Percentiles rank a stretch among this genome's conserved stretches.
Evolutionary conservation across 2,113 vertebrate species (phyloP).

Genomic region (Etheostoma spectabile): DNA sequence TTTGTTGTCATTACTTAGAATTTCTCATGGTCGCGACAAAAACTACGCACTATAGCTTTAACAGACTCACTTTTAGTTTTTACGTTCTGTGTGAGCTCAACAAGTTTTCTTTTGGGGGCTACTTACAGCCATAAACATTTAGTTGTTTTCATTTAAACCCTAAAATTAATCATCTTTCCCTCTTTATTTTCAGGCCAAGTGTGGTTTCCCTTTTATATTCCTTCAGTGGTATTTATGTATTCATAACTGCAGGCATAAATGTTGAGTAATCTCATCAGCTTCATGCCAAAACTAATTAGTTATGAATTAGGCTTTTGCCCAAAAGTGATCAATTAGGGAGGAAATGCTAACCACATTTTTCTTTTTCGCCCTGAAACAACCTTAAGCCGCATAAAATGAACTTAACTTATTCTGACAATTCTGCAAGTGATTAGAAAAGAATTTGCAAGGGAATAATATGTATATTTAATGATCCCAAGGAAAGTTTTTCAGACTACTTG

Average conservation of each 20-base stretch:
- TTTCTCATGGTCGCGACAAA: too few species aligned
- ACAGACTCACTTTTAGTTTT: neutral
- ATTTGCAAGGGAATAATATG: constrained; percentile 20
- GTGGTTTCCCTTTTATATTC: constrained; percentile 8
- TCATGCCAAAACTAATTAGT: constrained; percentile 37
- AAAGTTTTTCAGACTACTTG: constrained; percentile 39
- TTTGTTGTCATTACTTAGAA: too few species aligned
- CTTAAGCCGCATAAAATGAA: constrained; percentile 34
- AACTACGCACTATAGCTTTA: too few species aligned
- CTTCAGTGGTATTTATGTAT: constrained; percentile 1
- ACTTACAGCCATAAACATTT: neutral
- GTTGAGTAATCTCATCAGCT: constrained; percentile 14
- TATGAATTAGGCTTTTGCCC: constrained; percentile 41
- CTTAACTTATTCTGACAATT: constrained; percentile 24
- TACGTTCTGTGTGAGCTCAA: neutral
- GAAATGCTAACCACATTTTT: constrained; percentile 52
- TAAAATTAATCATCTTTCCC: neutral
- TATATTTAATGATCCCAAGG: constrained; percentile 50
- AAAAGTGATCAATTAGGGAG: constrained; percentile 25
- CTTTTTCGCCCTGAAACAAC: constrained; percentile 7
- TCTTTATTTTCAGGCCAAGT: neutral
- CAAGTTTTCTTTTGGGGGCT: neutral
- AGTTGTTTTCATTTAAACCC: neutral
- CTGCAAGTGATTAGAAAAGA: constrained; percentile 28
- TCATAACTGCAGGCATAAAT: constrained; percentile 19